Evolutionary conservation across 2,888 invertebrate species (phyloP).

Genomic region (Rhagonycha lutea): DNA sequence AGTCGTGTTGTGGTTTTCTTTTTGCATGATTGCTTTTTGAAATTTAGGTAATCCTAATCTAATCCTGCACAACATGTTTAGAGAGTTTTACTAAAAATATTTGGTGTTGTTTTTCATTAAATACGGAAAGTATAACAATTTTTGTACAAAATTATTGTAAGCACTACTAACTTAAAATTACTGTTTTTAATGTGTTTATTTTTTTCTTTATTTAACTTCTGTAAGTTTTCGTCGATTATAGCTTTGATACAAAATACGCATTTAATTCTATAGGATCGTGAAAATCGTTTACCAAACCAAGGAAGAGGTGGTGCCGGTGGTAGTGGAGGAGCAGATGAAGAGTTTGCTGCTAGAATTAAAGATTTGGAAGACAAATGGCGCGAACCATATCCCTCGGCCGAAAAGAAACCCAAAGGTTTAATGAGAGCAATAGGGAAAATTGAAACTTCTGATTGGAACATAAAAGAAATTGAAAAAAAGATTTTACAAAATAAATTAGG

Average conservation of each 20-base stretch:
- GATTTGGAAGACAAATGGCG: constrained; percentile 80
- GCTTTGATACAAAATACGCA: not conserved
- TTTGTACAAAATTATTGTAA: not conserved
- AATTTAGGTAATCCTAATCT: not conserved
- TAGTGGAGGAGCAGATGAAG: constrained; percentile 57
- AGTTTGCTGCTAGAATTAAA: constrained; percentile 67
- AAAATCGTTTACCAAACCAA: constrained; percentile 35
- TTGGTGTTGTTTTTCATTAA: not conserved
- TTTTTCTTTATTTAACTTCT: not conserved
- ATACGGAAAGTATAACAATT: not conserved
- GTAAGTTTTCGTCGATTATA: not conserved
- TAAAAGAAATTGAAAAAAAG: constrained; percentile 87
- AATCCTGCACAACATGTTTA: not conserved
- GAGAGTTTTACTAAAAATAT: not conserved
- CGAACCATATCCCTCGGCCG: constrained; percentile 57
- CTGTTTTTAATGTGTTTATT: not conserved
- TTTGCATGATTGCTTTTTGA: constrained; percentile 5
- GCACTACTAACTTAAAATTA: not conserved
- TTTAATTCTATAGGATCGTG: constrained; percentile 46
- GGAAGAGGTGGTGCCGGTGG: constrained; percentile 50
- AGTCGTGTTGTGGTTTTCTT: constrained; percentile 33
- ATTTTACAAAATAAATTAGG: constrained; percentile 78
- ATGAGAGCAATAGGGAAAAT: constrained; percentile 87
- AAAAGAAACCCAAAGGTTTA: constrained; percentile 84
- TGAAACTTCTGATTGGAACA: constrained; percentile 89